phyloP scores from a whole-genome alignment of 2,888 invertebrate species.

The Cheilosia vulpina region DNA sequence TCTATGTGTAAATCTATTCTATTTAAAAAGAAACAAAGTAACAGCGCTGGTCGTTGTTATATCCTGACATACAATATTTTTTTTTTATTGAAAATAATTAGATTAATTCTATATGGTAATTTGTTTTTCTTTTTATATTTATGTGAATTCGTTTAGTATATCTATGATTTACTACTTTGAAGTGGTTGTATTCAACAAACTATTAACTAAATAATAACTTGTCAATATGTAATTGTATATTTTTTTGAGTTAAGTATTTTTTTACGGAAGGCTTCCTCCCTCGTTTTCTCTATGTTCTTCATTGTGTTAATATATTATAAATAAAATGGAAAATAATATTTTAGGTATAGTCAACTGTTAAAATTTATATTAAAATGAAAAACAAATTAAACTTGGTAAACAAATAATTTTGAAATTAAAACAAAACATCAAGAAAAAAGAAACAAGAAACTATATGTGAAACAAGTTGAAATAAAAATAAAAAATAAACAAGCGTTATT shows the following conservation, averaged over 20 bases:
- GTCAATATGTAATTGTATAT: conserved; percentile 27
- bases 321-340: conserved; percentile 30
- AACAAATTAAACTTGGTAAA: conserved; percentile 32
- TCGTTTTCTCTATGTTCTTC: conserved; percentile 30
- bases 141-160: neutral
- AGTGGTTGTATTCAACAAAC: conserved; percentile 62
- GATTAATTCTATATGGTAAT: conserved; percentile 34
- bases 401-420: conserved; percentile 32
- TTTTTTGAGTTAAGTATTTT: conserved; percentile 52
- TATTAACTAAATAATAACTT: conserved; percentile 30
- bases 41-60: conserved; percentile 62
- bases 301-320: conserved; percentile 40
- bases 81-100: conserved; percentile 1
- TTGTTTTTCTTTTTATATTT: conserved; percentile 19
- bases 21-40: conserved; percentile 14
- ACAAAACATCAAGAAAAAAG: conserved; percentile 12
- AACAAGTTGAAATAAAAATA: conserved; percentile 39
- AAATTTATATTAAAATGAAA: conserved; percentile 49
- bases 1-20: conserved; percentile 37
- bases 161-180: conserved; percentile 37
- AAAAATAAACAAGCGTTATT: conserved; percentile 34
- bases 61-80: conserved; percentile 20
- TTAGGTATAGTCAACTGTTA: conserved; percentile 54
- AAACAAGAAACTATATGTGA: conserved; percentile 31
- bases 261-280: conserved; percentile 46